phyloP scores from a whole-genome alignment of 2,113 vertebrate species.

The Poeciliopsis prolifica region DNA sequence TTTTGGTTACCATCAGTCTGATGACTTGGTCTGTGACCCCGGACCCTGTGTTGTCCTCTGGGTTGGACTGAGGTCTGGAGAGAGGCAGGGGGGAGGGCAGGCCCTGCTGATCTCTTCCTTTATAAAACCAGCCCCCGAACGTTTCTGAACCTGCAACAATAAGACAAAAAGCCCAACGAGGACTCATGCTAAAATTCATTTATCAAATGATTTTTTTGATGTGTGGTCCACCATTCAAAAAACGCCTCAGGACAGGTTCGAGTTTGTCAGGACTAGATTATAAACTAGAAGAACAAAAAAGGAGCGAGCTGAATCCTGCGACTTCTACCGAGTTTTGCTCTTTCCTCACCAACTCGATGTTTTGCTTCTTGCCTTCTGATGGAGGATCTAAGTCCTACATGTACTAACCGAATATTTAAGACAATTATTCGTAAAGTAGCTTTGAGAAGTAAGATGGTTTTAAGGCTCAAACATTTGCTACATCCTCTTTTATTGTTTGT shows the following conservation, averaged over 20 bases:
- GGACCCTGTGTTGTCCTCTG: constrained; percentile 17
- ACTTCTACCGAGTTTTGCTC: not conserved
- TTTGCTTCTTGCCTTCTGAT: not conserved
- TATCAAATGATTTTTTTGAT: not conserved
- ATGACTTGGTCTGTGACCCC: not conserved
- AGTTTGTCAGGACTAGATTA: no score
- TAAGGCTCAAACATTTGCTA: no score
- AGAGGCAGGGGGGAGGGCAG: constrained; percentile 86
- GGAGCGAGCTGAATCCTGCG: no score
- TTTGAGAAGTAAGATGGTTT: no score
- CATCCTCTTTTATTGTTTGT: no score
- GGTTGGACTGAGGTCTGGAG: constrained; percentile 72
- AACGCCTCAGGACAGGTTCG: no score
- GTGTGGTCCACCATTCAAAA: no score
- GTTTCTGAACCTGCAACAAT: constrained; percentile 87
- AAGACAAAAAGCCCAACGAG: not conserved
- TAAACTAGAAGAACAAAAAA: no score
- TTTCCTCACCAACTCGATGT: not conserved
- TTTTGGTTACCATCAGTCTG: constrained; percentile 20
- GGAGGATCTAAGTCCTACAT: not conserved
- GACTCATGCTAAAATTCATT: not conserved
- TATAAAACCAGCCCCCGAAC: constrained; percentile 98
- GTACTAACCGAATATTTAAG: not conserved
- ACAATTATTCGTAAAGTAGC: no score
- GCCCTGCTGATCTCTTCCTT: constrained; percentile 87